phyloP scores from a whole-genome alignment of 92 coral and sea anemone genomes.

The Zoanthus sansibaricus region DNA sequence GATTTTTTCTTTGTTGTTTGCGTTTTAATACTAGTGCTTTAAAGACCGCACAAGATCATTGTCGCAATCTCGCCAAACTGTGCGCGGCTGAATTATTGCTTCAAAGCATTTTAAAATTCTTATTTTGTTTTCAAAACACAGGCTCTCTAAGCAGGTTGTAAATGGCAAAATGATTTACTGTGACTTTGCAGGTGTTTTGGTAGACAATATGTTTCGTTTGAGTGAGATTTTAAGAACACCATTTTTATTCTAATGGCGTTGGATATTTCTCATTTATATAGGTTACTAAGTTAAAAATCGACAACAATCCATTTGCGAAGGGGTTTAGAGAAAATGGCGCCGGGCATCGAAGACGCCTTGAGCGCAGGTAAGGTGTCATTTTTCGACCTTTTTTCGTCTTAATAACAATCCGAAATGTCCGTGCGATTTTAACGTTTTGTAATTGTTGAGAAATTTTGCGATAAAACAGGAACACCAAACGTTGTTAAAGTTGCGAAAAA shows the following conservation, averaged over 20 bases:
- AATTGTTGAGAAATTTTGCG: background rate
- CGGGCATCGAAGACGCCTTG: constrained; percentile 92
- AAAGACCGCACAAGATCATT: background rate
- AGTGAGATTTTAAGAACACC: constrained; percentile 6
- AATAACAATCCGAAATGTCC: background rate
- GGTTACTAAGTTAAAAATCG: constrained; percentile 97
- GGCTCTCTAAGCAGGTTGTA: background rate
- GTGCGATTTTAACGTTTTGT: background rate
- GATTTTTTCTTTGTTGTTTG: constrained; percentile 9
- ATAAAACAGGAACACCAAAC: constrained; percentile 8
- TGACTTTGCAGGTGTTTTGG: constrained; percentile 27
- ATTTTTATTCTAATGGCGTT: background rate
- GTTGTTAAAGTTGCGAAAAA: constrained; percentile 23
- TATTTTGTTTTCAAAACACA: constrained; percentile 21
- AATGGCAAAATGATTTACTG: background rate
- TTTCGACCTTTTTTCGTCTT: background rate
- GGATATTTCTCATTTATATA: constrained; percentile 43
- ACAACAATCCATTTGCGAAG: constrained; percentile 98
- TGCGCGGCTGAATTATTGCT: background rate
- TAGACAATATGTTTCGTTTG: background rate
- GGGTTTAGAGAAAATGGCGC: constrained; percentile 99
- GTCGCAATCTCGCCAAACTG: background rate
- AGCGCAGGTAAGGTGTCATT: constrained; percentile 75
- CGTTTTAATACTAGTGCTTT: background rate
- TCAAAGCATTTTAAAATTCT: background rate